Conservation (phyloP, 2,888 invertebrate species). For the Drosophila sordidula region DNA sequence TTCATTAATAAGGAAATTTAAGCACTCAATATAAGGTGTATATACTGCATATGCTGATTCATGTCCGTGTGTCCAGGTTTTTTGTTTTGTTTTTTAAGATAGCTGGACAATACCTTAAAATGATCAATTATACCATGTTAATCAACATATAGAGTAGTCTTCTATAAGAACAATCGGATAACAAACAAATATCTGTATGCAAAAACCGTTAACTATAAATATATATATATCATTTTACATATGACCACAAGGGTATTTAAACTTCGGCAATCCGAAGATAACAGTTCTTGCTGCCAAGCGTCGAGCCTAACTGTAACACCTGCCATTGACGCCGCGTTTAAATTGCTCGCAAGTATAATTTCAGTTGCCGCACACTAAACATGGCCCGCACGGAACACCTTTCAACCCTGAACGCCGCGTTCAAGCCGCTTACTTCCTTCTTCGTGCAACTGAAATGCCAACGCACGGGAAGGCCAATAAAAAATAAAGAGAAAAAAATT, state of each 20-base stretch:
- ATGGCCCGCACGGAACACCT: constrained; percentile 55
- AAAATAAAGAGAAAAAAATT: not conserved
- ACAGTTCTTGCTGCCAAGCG: constrained; percentile 33
- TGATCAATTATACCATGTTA: too few relatives aligned
- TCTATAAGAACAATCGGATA: too few relatives aligned
- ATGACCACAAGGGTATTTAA: not conserved
- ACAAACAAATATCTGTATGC: too few relatives aligned
- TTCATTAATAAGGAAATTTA: too few relatives aligned
- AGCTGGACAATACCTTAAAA: too few relatives aligned
- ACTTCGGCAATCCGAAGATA: not conserved
- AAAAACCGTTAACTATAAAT: too few relatives aligned
- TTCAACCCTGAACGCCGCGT: constrained; percentile 54
- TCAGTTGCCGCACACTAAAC: constrained; percentile 47
- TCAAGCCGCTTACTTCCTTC: constrained; percentile 15
- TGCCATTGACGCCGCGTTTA: constrained; percentile 38
- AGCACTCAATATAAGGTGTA: too few relatives aligned
- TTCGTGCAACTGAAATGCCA: constrained; percentile 65
- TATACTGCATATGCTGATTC: too few relatives aligned
- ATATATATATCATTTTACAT: not conserved
- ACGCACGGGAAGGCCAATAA: constrained; percentile 54
- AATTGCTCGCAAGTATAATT: constrained; percentile 57
- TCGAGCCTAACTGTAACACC: constrained; percentile 66
- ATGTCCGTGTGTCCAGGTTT: too few relatives aligned
- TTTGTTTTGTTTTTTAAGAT: too few relatives aligned
- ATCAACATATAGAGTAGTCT: too few relatives aligned